Percentiles rank a stretch among this genome's conserved stretches.
Conservation (phyloP, 2,797 vertebrate species). For the Diplodus puntazzo region DNA sequence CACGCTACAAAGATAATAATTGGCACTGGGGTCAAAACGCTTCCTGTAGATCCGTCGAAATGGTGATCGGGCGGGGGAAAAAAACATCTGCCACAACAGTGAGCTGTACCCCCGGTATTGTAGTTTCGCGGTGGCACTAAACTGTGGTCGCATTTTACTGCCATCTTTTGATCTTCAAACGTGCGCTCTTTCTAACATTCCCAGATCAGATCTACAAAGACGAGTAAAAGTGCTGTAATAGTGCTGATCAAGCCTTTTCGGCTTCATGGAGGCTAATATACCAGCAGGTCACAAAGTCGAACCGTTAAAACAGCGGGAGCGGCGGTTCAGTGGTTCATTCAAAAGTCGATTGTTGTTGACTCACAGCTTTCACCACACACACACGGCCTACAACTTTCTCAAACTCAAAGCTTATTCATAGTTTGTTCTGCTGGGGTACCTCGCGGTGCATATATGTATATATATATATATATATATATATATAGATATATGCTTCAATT, state of each 20-base stretch:
- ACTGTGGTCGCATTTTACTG: conserved; percentile 26
- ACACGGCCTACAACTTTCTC: conserved; percentile 42
- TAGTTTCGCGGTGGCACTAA: background rate
- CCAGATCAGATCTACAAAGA: conserved; percentile 44
- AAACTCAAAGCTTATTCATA: conserved; percentile 51
- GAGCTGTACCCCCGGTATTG: background rate
- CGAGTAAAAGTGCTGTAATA: conserved; percentile 25
- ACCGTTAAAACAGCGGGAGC: conserved; percentile 64
- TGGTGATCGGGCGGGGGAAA: background rate
- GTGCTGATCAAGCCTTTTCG: conserved; percentile 62
- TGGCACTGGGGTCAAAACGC: conserved; percentile 15
- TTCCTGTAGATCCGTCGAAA: conserved; percentile 37
- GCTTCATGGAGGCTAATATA: conserved; percentile 59
- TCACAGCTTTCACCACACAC: conserved; percentile 60
- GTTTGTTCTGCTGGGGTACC: conserved; percentile 40
- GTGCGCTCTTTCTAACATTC: conserved; percentile 7
- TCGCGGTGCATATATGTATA: conserved; percentile 3
- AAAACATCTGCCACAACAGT: conserved; percentile 8
- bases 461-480: conserved; percentile 2
- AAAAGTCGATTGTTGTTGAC: conserved; percentile 65
- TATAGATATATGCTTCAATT: conserved; percentile 21
- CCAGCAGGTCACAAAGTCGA: conserved; percentile 68
- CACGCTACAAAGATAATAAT: background rate
- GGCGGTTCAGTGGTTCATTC: conserved; percentile 46
- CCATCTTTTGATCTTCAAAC: conserved; percentile 40